Percentiles rank a stretch among this genome's conserved stretches.
Conservation (phyloP, 1,140 invertebrate genomes). For the Camponotus floridanus region DNA sequence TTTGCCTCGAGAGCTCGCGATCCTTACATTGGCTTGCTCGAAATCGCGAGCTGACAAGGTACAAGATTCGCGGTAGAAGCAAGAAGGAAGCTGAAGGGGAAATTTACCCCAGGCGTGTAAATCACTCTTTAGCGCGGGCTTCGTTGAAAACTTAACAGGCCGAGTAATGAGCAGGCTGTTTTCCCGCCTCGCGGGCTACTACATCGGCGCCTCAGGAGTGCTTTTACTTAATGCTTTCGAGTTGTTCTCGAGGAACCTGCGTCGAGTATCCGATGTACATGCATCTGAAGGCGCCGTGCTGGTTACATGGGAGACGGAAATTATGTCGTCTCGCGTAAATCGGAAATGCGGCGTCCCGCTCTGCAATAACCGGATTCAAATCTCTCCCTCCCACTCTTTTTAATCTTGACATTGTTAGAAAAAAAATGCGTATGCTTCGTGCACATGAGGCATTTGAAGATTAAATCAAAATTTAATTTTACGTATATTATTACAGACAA, state of each 20-base stretch:
- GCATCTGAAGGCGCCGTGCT: slow-evolving; percentile 7
- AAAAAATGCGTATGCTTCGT: background rate
- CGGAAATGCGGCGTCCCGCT: background rate
- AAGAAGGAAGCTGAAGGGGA: slow-evolving; percentile 30
- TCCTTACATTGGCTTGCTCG: background rate
- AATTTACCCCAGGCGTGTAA: slow-evolving; percentile 72
- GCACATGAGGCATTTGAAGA: background rate
- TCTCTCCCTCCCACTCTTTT: background rate
- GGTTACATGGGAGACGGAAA: slow-evolving; percentile 1
- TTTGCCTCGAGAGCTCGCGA: background rate
- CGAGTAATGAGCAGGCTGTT: slow-evolving; percentile 75
- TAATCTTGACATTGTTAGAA: background rate
- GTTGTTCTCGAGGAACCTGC: slow-evolving; percentile 50
- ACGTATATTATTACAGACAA: background rate
- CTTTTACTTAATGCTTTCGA: slow-evolving; percentile 75
- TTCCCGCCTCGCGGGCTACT: slow-evolving; percentile 33
- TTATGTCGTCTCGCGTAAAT: slow-evolving; percentile 17
- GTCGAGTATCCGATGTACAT: slow-evolving; percentile 56
- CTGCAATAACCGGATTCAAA: background rate
- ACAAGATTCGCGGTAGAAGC: slow-evolving; percentile 43
- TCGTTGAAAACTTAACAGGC: slow-evolving; percentile 79
- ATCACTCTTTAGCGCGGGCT: slow-evolving; percentile 76
- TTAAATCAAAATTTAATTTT: background rate
- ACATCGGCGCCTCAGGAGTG: slow-evolving; percentile 53
- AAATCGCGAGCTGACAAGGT: slow-evolving; percentile 63